Evolutionary conservation across 2,888 invertebrate species (phyloP), one percentile per base, ranked within the genome.

Genomic region (Parthenolecanium corni): DNA sequence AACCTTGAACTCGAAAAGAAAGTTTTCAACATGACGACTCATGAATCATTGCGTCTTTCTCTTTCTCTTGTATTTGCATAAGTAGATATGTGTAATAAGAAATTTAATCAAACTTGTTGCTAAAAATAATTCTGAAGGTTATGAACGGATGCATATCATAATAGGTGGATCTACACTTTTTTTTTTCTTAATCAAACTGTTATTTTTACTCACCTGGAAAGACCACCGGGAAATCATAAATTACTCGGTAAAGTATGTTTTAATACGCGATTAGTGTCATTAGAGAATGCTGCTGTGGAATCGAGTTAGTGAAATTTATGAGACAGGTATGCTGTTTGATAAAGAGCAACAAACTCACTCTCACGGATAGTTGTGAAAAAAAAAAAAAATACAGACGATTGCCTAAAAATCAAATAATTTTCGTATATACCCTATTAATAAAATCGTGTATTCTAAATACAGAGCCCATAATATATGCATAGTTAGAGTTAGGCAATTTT

Each of bases 181-280:
- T 44, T 44, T 18, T 44, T 44, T 44, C 46, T 18, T 20, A 23
- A 49, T 61, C 49, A n/a, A n/a, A 49, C 61, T 61, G 61, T 61
- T 61, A 61, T 61, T 51, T 49, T 49, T 47, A 51, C 47, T 49
- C 61, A 61, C 49, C 61, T 61, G 38, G 61, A 49, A 51, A 51
- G 51, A 61, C 51, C 31, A 51, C 51, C 49, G 18, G 6, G 49
- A 40, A 24, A 49, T 61, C 49, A 61, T 61, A 61, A 61, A 61
- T 61, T 49, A 61, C 40, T 61, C 61, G 23, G 51, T 61, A 47
- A 61, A 61, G 47, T 49, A 51, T 47, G 49, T 38, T 46, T 61
- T 61, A 61, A 61, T 61, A 61, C 49, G 61, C 49, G 61, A 61
- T 61, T 61, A 61, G 51, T 51, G 61, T 61, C 61, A 61, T 20